phyloP scores from a whole-genome alignment of 2,797 vertebrate genomes.

The Brachyrhaphis roseni region DNA sequence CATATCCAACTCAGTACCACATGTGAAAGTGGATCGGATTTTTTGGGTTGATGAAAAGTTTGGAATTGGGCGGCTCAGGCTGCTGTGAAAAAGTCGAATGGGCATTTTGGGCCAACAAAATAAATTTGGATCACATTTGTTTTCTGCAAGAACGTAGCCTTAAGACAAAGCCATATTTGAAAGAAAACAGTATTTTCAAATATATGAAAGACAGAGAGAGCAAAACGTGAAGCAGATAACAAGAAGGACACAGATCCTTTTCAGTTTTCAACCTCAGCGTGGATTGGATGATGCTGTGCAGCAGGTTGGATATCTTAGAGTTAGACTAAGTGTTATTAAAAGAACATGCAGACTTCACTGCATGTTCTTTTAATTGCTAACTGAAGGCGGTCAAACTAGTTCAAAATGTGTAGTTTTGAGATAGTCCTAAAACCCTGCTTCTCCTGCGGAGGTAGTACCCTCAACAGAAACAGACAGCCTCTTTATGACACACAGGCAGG shows the following conservation, averaged over 20 bases:
- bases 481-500: conserved; percentile 24
- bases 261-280: background rate
- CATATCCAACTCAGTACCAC: no score
- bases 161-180: background rate
- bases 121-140: no score
- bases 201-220: background rate
- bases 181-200: background rate
- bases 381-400: background rate
- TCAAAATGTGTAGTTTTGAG: background rate
- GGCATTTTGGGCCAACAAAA: no score
- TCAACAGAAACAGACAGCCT: conserved; percentile 42
- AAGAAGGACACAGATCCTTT: background rate
- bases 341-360: background rate
- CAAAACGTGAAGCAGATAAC: background rate
- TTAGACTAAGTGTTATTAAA: background rate
- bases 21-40: no score
- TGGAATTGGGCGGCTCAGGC: no score
- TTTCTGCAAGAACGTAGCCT: background rate
- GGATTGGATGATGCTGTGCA: background rate
- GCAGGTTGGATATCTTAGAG: background rate
- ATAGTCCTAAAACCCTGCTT: background rate
- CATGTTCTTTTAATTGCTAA: background rate
- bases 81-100: no score
- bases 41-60: no score
- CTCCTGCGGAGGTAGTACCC: conserved; percentile 3